Base-by-base conservation (phyloP, 2,888 invertebrate species). In the Synergus laeviventris region DNA sequence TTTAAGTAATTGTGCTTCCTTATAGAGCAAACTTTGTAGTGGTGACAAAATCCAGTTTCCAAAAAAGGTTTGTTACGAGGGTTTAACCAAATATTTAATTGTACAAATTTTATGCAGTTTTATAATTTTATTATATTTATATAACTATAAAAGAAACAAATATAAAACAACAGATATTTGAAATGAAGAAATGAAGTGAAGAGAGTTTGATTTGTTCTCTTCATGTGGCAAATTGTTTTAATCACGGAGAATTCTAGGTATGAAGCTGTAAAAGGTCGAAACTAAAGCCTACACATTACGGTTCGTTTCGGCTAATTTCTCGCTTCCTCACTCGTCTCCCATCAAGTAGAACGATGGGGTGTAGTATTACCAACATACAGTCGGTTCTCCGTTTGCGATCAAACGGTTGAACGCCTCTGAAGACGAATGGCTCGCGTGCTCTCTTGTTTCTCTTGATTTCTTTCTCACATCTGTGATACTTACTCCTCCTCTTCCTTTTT, bases 321-420 rank as follows among this genome's bases (percentile, higher is more conserved):
- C 45, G 60, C 60, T 76, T 61, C 59, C 49, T 76, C 74, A 62
- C 76, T 74, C 56, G 76, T 66, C 54, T 54, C 31, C 76, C 78
- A 76, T 74, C 24, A 31, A 70, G 42, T 78, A 75, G 73, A 76
- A 77, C 66, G 75, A 78, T 75, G 61, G 80, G 79, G 80, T 78
- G 42, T 66, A 42, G 24, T 42, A 24, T 78, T 77, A 79, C 79
- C 77, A 82, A 79, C 78, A 77, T 76, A 78, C 78, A 66, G 80
- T 80, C 79, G 79, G 79, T 70, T 76, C 76, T 77, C 76, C 79
- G 76, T 76, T 77, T 73, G 79, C 80, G 77, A 82, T 82, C 79
- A 76, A 74, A 81, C 83, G 86, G 87, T 86, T 88, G 87, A 89
- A 87, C 88, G 87, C 88, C 84, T 86, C 81, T 83, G 84, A 86